Percentiles rank a stretch among this genome's conserved stretches.
Evolutionary conservation across 2,888 invertebrate genomes (phyloP).

Genomic region (Monoplex corrugatus): DNA sequence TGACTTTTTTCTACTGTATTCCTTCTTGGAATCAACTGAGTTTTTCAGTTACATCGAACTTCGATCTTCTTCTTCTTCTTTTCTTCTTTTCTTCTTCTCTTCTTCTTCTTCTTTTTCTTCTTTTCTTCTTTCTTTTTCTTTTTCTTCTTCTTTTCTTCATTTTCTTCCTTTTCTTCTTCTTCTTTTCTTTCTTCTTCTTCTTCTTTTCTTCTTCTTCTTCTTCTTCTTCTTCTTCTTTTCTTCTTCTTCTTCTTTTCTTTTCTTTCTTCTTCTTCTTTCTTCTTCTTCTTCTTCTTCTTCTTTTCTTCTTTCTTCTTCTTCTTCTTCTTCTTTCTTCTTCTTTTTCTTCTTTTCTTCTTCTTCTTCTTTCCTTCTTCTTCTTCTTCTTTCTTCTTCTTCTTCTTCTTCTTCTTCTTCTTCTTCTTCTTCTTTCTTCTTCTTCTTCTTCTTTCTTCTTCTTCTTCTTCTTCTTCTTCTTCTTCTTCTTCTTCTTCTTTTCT

Average conservation of each 20-base stretch:
- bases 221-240: background rate
- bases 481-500: background rate
- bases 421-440: slow-evolving; percentile 23
- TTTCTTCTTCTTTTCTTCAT: no score
- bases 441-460: background rate
- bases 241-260: background rate
- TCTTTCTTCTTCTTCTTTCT: background rate
- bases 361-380: background rate
- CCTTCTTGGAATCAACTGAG: no score
- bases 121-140: slow-evolving; percentile 20
- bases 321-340: background rate
- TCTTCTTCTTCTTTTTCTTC: no score
- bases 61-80: background rate
- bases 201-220: slow-evolving; percentile 15
- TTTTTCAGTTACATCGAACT: background rate
- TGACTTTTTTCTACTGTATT: no score
- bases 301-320: no score
- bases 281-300: background rate
- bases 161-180: background rate
- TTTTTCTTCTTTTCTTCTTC: background rate
- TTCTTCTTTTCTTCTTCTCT: background rate
- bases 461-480: background rate
- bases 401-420: background rate
- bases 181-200: background rate
- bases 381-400: background rate